Conservation (phyloP, 2,113 vertebrate genomes). For the Colinus virginianus region DNA sequence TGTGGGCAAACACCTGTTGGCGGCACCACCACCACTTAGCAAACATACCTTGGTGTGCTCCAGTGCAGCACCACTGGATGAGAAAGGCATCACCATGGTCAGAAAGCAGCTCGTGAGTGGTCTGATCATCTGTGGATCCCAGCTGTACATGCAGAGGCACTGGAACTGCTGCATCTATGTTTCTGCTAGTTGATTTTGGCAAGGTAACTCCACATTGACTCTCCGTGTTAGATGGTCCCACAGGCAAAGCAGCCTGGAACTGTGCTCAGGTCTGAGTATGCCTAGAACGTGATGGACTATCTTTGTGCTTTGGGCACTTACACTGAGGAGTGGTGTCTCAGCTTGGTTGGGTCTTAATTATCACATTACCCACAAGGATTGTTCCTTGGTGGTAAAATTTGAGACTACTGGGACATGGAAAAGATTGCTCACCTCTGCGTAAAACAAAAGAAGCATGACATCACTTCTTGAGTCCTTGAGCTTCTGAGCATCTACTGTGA, state of each 20-base stretch:
- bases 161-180: background rate
- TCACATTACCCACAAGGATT: background rate
- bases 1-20: accelerated
- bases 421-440: background rate
- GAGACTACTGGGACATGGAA: background rate
- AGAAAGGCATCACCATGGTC: background rate
- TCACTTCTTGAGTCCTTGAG: background rate
- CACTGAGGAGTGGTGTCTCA: background rate
- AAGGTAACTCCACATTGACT: background rate
- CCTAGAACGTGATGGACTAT: background rate
- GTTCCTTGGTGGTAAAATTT: background rate
- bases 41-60: background rate
- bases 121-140: background rate
- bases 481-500: background rate
- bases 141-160: background rate
- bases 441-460: background rate
- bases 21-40: background rate
- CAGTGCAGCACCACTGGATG: no score
- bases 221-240: background rate
- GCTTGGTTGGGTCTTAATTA: background rate
- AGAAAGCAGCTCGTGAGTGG: background rate
- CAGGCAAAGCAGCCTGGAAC: background rate
- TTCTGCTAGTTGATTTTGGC: background rate
- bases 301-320: background rate
- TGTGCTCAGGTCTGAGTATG: background rate